Conservation (phyloP, 2,888 invertebrate species). For the Macrosoma leucophasiata region DNA sequence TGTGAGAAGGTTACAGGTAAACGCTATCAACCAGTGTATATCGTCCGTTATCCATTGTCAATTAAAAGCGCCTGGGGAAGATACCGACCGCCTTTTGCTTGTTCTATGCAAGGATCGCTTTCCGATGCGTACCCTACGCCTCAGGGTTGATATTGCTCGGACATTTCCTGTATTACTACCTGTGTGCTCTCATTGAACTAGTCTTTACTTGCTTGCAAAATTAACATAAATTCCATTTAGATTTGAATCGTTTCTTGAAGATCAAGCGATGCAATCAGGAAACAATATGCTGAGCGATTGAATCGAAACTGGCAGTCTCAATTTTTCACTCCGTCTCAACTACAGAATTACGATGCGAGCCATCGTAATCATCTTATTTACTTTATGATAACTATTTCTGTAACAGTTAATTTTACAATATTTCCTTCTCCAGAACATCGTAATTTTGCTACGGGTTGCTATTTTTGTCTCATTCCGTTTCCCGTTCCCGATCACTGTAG, state of each 20-base stretch:
- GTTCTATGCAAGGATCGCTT: constrained; percentile 62
- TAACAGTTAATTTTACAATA: too few relatives aligned
- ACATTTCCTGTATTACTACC: constrained; percentile 67
- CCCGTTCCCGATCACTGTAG: too few relatives aligned
- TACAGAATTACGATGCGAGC: too few relatives aligned
- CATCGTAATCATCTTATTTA: too few relatives aligned
- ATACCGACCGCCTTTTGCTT: constrained; percentile 66
- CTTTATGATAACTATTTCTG: too few relatives aligned
- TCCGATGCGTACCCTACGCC: constrained; percentile 60
- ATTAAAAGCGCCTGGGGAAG: constrained; percentile 61
- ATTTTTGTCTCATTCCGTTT: too few relatives aligned
- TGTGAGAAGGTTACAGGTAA: constrained; percentile 57
- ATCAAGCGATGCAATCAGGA: constrained; percentile 38
- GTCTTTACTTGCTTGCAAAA: constrained; percentile 55
- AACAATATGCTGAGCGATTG: constrained; percentile 37
- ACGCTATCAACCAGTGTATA: constrained; percentile 45
- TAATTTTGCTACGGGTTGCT: too few relatives aligned
- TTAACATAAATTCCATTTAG: constrained; percentile 62
- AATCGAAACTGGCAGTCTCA: too few relatives aligned
- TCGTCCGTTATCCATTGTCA: constrained; percentile 59
- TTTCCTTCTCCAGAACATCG: too few relatives aligned
- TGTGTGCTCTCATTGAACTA: constrained; percentile 50
- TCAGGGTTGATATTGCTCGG: constrained; percentile 57
- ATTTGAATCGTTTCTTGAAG: constrained; percentile 43
- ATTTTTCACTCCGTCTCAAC: too few relatives aligned